Evolutionary conservation across 2,888 invertebrate species (phyloP), one percentile per base, ranked within the genome.

Genomic region (Fragum fragum): DNA sequence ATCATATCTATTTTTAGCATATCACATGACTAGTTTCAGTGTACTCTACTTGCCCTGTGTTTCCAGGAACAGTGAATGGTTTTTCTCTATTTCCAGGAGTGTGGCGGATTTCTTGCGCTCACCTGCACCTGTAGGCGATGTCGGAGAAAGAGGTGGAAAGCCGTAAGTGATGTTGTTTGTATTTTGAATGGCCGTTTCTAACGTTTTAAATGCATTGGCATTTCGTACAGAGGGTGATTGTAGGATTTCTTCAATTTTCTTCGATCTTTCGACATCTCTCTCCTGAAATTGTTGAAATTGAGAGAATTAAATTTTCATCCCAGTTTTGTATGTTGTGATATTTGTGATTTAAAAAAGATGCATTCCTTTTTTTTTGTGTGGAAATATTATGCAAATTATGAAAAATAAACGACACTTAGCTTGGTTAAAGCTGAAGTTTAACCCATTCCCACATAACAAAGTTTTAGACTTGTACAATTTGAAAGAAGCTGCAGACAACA

Each of bases 61-160:
- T 85, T 97, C 97, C 92, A 98, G 95, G 96, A 98, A 97, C 89
- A 97, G 96, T 92, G 97, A 96, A 76, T 98, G 95, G 94, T 98
- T 98, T 90, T 97, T 96, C 94, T 98, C 98, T 81, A 98, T 97
- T 95, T 98, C 98, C 95, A 97, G 97, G 79, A 98, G 95, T 88
- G 98, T 98, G 57, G 90, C 84, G 11, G 92, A 92, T 84, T 90
- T 90, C 82, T 92, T 91, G 77, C 90, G 84, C 87, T 90, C 90
- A 79, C 88, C 87, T 83, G 86, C 81, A 70, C 87, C 86, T 14
- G 66, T 53, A 28, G 87, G 80, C 21, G 81, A 76, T 16, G 79
- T 68, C 14, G 86, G 80, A 53, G 53, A 59, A 1, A 68, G 39
- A 1, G 73, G 68, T 26, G 75, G 55, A 18, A 86, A 73, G 52